phyloP scores from a whole-genome alignment of 2,888 invertebrate genomes.

The Heliconius charithonia region DNA sequence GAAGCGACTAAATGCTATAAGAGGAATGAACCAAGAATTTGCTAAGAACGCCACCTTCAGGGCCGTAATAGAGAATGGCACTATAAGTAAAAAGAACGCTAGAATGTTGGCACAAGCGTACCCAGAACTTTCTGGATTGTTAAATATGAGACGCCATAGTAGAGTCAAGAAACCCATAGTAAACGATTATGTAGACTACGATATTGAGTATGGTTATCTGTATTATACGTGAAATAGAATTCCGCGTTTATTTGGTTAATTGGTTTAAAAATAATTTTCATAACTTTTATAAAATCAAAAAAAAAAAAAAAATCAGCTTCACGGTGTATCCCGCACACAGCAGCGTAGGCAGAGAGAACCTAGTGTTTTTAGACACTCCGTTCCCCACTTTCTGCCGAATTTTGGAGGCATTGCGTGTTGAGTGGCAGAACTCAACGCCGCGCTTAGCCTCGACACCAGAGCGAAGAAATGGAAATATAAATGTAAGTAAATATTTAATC shows the following conservation, averaged over 20 bases:
- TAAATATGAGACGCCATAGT: conserved; percentile 50
- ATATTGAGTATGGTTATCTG: conserved; percentile 68
- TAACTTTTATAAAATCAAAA: background rate
- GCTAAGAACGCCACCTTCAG: conserved; percentile 65
- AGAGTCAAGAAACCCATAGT: conserved; percentile 18
- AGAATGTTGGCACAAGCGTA: conserved; percentile 61
- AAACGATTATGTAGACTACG: conserved; percentile 61
- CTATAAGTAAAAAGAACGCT: conserved; percentile 55
- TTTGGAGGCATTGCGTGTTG: too few relatives aligned
- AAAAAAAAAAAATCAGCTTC: too few relatives aligned
- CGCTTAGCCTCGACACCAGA: too few relatives aligned
- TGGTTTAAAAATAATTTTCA: background rate
- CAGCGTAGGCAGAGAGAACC: too few relatives aligned
- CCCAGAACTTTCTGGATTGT: conserved; percentile 59
- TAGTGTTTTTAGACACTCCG: too few relatives aligned
- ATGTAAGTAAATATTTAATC: too few relatives aligned
- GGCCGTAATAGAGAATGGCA: conserved; percentile 64
- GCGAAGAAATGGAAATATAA: too few relatives aligned
- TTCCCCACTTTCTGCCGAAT: too few relatives aligned
- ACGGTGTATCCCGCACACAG: too few relatives aligned
- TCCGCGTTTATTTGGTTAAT: background rate
- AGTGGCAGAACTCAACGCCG: too few relatives aligned
- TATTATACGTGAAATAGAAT: conserved; percentile 58
- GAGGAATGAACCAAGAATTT: conserved; percentile 59
- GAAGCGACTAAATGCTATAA: conserved; percentile 58